Conservation (phyloP, 2,113 vertebrate species). For the Atractosteus spatula region DNA sequence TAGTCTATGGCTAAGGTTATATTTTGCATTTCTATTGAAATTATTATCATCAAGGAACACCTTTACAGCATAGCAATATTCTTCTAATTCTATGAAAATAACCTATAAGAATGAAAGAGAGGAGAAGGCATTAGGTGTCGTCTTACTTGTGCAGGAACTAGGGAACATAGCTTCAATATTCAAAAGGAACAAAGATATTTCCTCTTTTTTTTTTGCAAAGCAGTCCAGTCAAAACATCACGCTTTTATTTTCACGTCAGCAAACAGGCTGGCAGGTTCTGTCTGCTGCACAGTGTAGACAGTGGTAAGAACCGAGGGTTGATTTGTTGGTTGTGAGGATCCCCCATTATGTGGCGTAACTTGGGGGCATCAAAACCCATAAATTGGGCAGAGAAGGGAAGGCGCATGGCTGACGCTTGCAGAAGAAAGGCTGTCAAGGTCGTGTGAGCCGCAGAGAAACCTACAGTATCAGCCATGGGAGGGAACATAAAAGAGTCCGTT, state of each 20-base stretch:
- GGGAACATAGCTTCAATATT: too few species aligned
- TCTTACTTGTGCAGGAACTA: too few species aligned
- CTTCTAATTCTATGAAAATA: too few species aligned
- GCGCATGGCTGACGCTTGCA: constrained; percentile 7
- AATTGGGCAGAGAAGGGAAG: constrained; percentile 36
- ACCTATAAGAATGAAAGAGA: too few species aligned
- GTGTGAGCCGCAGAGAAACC: neutral
- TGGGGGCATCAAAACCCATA: constrained; percentile 29
- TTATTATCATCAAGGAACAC: too few species aligned
- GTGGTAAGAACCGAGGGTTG: constrained; percentile 25
- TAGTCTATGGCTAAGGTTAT: too few species aligned
- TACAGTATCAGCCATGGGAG: constrained; percentile 18
- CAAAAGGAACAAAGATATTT: too few species aligned
- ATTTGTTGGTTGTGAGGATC: constrained; percentile 32
- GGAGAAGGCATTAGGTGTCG: too few species aligned
- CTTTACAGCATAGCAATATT: too few species aligned
- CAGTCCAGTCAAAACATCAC: neutral
- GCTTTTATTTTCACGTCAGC: neutral
- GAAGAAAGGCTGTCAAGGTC: constrained; percentile 37
- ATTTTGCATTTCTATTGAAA: too few species aligned
- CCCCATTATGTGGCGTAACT: constrained; percentile 41
- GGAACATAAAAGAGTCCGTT: constrained; percentile 6
- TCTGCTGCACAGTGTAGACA: constrained; percentile 15
- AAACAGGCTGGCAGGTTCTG: neutral
- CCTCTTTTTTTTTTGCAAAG: neutral